Evolutionary conservation across 2,113 vertebrate genomes (phyloP).

Genomic region (Callipepla squamata): DNA sequence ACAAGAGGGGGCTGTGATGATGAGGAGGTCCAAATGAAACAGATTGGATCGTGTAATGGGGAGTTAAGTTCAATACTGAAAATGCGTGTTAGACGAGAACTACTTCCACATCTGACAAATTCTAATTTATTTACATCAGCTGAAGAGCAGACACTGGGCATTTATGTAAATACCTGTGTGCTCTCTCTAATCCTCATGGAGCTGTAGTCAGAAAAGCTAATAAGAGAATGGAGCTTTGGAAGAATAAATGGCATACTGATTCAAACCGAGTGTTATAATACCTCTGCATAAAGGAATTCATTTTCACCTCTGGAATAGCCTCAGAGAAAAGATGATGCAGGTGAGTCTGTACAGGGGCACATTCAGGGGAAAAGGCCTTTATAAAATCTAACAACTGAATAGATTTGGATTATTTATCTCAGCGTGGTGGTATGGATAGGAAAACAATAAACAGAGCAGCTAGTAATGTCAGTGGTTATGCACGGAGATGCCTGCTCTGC

Average conservation of each 20-base stretch:
- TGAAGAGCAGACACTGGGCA: neutral
- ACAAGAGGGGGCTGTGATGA: neutral
- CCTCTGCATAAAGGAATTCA: neutral
- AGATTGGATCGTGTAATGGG: neutral
- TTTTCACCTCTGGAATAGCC: neutral
- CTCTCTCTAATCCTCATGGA: neutral
- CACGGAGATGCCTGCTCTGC: neutral
- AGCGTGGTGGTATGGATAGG: neutral
- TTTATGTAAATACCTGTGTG: neutral
- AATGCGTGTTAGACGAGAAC: rapidly evolving
- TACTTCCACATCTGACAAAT: neutral
- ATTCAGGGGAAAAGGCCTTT: neutral
- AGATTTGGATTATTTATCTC: neutral
- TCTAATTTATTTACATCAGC: neutral
- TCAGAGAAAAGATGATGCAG: neutral
- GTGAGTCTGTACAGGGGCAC: neutral
- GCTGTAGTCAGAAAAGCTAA: neutral
- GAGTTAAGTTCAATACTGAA: neutral
- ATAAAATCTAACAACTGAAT: neutral
- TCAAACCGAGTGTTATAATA: neutral
- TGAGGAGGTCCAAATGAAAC: neutral
- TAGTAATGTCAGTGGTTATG: neutral
- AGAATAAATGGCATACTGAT: neutral
- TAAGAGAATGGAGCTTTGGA: neutral
- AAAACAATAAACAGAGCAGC: neutral